Base-by-base conservation (phyloP, 2,113 vertebrate species). In the Ploceus nigricollis region DNA sequence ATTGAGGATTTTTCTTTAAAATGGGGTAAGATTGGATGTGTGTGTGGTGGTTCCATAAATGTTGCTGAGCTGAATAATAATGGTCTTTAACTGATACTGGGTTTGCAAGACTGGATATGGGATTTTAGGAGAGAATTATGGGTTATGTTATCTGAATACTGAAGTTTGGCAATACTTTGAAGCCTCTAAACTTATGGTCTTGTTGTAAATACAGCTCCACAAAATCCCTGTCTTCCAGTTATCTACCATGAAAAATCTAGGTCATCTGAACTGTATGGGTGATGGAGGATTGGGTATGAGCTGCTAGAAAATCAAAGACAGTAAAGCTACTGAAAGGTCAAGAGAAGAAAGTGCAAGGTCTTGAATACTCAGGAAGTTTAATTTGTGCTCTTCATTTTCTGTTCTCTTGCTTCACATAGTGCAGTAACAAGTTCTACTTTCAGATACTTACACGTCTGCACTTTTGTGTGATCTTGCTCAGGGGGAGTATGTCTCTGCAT, bases 401-500 rank as follows among this genome's bases (percentile, higher is more conserved):
- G 33, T 77, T 89, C 30, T 48, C 5, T 80, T 89, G 33, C 37
- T 94, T 93, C 68, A 51, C 6, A 1, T 58, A 77, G 24, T 50
- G 18, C 23, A 45, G 12, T 54, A 71, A 24, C 4, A 87, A 64
- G 20, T 92, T 84, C 12, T 51, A 1, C 50, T 85, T 90, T 51
- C 70, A 72, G 24, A 12, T 69, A 10, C 24, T 71, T 73, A 13
- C 0, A 9, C 51, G 23, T 56, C 53, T 91, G 81, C 21, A 17
- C 13, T 50, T 68, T 14, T 70, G 15, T 82, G 73, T 96, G 30
- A 15, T 84, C 86, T 82, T 87, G 71, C 94, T 24, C 97, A 99
- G 99, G 97, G 98, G 72, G 99, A 99, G 96, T 97, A 98, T 58
- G 94, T 99, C 10, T 97, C 97, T 61, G 98, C 98, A 30, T 98